phyloP scores from a whole-genome alignment of 2,113 vertebrate species.

The Loxodonta africana region DNA sequence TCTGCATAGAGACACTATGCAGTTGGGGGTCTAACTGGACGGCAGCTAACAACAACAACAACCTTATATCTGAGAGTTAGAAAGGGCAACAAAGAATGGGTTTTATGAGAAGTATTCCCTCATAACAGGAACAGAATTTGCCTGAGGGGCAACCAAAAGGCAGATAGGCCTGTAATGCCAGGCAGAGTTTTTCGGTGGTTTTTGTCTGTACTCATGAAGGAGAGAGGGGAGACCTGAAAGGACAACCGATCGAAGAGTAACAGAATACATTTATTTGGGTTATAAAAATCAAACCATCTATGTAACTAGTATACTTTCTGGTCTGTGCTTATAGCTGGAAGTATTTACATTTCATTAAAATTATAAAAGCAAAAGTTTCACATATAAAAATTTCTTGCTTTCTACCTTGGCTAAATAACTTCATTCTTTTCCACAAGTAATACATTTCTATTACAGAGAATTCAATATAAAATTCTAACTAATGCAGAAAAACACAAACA shows the following conservation, averaged over 20 bases:
- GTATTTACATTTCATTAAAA: not conserved
- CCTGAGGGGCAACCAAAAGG: not conserved
- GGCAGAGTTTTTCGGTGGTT: not conserved
- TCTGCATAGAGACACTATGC: not conserved
- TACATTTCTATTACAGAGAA: not conserved
- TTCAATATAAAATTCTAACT: not conserved
- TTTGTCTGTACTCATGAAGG: not conserved
- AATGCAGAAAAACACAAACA: not conserved
- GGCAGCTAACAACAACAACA: not conserved
- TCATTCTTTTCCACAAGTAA: not conserved
- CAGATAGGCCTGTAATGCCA: not conserved
- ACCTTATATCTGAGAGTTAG: not conserved
- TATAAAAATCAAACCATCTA: not conserved
- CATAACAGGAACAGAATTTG: not conserved
- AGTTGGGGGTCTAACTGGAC: not conserved
- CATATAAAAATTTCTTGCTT: not conserved
- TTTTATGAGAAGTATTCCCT: not conserved
- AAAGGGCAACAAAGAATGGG: not conserved
- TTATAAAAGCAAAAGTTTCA: not conserved
- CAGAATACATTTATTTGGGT: not conserved
- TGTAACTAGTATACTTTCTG: not conserved
- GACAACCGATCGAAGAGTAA: not conserved
- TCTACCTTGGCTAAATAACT: not conserved
- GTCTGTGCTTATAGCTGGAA: not conserved
- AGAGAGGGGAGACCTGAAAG: not conserved